Conservation (phyloP, 2,888 invertebrate genomes). For the Brassicogethes aeneus region DNA sequence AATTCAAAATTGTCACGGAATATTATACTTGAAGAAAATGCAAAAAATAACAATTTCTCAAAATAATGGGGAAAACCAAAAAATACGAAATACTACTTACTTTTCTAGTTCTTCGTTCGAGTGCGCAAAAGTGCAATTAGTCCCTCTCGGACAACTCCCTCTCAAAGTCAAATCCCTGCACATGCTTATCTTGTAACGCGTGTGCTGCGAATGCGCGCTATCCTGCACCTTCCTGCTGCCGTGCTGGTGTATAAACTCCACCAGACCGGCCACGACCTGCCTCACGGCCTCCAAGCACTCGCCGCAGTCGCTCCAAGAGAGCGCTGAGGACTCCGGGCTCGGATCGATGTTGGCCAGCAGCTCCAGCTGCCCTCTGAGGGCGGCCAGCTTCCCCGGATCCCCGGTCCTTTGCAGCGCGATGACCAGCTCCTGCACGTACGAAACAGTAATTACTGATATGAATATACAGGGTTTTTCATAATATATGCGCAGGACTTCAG, state of each 20-base stretch:
- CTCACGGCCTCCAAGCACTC: constrained; percentile 59
- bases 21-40: too few species aligned
- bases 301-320: constrained; percentile 56
- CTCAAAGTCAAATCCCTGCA: constrained; percentile 75
- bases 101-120: constrained; percentile 85
- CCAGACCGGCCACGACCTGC: constrained; percentile 65
- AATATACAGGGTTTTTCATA: too few species aligned
- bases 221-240: constrained; percentile 58
- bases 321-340: constrained; percentile 58
- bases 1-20: too few species aligned
- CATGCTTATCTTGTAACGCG: constrained; percentile 84
- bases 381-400: constrained; percentile 75
- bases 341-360: constrained; percentile 81
- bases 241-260: constrained; percentile 68
- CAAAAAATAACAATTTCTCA: neutral
- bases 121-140: constrained; percentile 86
- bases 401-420: constrained; percentile 83
- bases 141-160: constrained; percentile 77
- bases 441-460: too few species aligned
- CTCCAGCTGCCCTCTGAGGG: constrained; percentile 71
- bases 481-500: too few species aligned
- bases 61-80: neutral
- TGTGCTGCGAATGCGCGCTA: constrained; percentile 49
- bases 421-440: constrained; percentile 84
- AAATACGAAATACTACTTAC: constrained; percentile 35